Evolutionary conservation across 2,888 invertebrate genomes (phyloP).

Genomic region (Sericinus montela): DNA sequence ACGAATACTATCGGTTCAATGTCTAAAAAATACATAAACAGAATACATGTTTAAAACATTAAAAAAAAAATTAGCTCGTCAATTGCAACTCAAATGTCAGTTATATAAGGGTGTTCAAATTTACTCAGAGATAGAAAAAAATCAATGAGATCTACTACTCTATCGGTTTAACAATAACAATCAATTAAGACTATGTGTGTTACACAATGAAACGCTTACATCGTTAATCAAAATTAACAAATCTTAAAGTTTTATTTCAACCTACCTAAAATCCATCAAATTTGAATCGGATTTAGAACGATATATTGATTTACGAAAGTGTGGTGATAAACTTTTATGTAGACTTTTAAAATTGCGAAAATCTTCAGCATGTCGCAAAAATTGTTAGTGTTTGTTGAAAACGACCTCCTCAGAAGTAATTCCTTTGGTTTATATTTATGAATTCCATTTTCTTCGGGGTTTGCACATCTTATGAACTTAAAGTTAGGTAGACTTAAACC

Average conservation of each 20-base stretch:
- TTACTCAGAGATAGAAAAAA: too few relatives aligned
- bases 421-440: background rate
- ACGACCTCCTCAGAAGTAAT: background rate
- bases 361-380: constrained; percentile 2
- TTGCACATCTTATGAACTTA: constrained; percentile 3
- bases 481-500: constrained; percentile 7
- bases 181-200: too few relatives aligned
- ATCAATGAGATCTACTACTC: too few relatives aligned
- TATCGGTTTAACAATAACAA: too few relatives aligned
- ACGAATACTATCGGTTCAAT: too few relatives aligned
- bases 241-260: constrained; percentile 9
- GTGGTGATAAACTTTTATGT: constrained; percentile 23
- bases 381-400: background rate
- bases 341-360: constrained; percentile 21
- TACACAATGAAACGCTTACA: too few relatives aligned
- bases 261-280: constrained; percentile 25
- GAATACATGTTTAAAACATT: too few relatives aligned
- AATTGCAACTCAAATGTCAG: too few relatives aligned
- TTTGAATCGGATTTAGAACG: constrained; percentile 34
- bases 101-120: too few relatives aligned
- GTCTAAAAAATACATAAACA: too few relatives aligned
- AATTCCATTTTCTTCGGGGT: background rate
- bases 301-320: constrained; percentile 20
- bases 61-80: too few relatives aligned
- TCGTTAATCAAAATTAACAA: too few relatives aligned